These are phyloP conservation scores for Indicator maculatus DNA, from an alignment of 2,113 vertebrate genomes.

Conservation along the genomic window DNA sequence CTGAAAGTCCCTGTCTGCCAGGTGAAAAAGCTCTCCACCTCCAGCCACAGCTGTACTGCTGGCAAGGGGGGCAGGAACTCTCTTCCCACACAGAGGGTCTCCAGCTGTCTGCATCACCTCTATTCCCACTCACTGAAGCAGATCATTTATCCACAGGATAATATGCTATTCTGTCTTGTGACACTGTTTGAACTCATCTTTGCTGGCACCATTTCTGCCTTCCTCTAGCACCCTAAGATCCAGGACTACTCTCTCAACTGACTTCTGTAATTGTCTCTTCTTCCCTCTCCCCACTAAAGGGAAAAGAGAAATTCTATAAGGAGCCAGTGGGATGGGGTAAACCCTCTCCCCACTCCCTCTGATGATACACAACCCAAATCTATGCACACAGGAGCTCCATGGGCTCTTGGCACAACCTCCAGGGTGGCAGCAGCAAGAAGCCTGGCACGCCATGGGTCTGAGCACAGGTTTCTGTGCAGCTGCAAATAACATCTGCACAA, in stretches of 20 bases:
- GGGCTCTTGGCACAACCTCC: not conserved
- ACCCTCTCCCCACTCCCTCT: not conserved
- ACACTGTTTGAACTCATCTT: not conserved
- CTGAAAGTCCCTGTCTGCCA: not conserved
- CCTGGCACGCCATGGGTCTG: fast-evolving
- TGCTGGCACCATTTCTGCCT: not conserved
- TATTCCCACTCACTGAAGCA: not conserved
- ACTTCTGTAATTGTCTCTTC: not conserved
- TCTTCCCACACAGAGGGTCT: not conserved
- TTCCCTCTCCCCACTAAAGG: not conserved
- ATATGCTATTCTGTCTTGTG: not conserved
- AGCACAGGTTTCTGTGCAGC: not conserved
- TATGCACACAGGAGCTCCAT: fast-evolving
- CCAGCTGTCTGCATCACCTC: not conserved
- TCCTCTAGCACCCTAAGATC: not conserved
- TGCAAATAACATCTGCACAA: constrained; percentile 29
- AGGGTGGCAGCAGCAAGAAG: not conserved
- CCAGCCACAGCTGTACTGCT: fast-evolving
- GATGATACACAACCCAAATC: not conserved
- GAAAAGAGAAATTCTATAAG: not conserved
- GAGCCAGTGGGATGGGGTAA: not conserved
- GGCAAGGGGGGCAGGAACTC: not conserved
- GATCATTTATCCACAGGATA: not conserved
- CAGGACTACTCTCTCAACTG: not conserved
- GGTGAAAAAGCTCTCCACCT: not conserved